Evolutionary conservation across 2,797 vertebrate species (phyloP).

Genomic region (Euphonia xanthogaster): DNA sequence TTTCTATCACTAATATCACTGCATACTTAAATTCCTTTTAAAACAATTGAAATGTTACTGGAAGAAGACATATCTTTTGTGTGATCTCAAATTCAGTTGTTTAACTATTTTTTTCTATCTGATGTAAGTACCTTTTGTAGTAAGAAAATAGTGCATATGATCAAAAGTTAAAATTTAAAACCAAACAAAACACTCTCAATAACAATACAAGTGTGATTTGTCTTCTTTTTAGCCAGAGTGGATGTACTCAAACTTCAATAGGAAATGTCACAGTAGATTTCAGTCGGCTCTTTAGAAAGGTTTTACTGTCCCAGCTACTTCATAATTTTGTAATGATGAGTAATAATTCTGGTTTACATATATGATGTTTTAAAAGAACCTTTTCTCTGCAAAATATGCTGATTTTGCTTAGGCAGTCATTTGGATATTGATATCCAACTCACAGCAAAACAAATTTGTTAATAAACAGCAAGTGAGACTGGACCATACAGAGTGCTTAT

Average conservation of each 20-base stretch:
- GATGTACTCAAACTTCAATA: background rate
- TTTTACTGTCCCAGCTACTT: background rate
- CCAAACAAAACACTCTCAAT: accelerated
- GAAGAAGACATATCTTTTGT: background rate
- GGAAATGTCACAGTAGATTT: background rate
- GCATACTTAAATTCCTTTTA: background rate
- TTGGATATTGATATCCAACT: background rate
- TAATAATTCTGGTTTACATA: background rate
- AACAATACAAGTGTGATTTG: background rate
- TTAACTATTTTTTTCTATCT: background rate
- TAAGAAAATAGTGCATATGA: background rate
- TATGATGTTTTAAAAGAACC: background rate
- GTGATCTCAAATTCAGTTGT: background rate
- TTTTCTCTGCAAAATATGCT: background rate
- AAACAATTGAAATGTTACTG: background rate
- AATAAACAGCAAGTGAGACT: background rate
- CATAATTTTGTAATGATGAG: background rate
- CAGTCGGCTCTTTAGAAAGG: background rate
- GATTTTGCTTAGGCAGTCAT: background rate
- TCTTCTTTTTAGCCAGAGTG: background rate
- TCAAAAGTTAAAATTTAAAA: background rate
- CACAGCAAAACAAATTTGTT: background rate
- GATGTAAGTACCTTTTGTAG: background rate
- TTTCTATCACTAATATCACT: background rate
- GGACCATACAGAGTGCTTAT: background rate